Evolutionary conservation across 30 jellyfish, hydroid and myxozoan species (phyloP), one percentile per base, ranked within the genome.

Genomic region (Cassiopea andromeda): DNA sequence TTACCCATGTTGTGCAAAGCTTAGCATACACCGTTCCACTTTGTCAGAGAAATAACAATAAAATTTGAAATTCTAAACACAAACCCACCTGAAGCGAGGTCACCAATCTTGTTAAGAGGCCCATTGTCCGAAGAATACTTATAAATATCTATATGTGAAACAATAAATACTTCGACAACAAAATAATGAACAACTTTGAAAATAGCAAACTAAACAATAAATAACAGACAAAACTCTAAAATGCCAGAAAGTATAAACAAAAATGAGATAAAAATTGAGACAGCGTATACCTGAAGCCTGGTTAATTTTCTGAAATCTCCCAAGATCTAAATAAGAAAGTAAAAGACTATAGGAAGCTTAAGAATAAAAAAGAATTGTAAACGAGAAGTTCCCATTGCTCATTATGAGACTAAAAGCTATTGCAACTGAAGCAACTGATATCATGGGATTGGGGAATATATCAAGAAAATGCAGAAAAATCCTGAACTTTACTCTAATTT

Each of bases 81-180:
- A 15, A 13, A 17, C 82, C 5, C 44, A 92, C 98, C 96, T 96
- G 99, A 13, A 91, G 57, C 14, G 99, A 96, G 17, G 38, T 49
- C 59, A 92, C 94, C 54, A 96, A 73, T 46, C 99, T 59, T 1
- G 99, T 66, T 43, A 78, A 19, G 17, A 96, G 86, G 54, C 99
- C 99, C 72, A 91, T 57, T 6, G 97, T 70, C 13, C 99, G 93
- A 38, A 96, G 92, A 45, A 90, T 46, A 13, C 82, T 84, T n/a
- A 91, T 94, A 81, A 95, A 89, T n/a, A 95, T 47, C 99, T 95
- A 85, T 18, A n/a, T 48, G 68, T 57, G 69, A 47, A 72, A 80
- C 12, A 54, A 10, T 54, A 54, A 54, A 10, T 54, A 54, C 12
- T 54, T 54, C 64, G 12, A 10, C 10, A 6, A 54, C 7, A 3